Evolutionary conservation across 1,140 invertebrate species (phyloP), one percentile per base, ranked within the genome.

Genomic region (Papilio helenus): DNA sequence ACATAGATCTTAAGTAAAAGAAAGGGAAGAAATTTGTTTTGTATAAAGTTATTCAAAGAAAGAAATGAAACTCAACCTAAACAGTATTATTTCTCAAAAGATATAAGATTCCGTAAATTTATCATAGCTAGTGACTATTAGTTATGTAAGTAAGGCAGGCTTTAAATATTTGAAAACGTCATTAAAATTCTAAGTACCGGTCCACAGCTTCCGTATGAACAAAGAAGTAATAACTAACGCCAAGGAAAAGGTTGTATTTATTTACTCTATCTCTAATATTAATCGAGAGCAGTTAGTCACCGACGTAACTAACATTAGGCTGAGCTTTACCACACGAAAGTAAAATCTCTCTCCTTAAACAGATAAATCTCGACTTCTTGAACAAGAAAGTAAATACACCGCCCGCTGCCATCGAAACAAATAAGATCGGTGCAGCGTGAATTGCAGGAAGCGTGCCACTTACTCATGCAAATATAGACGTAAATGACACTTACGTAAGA

Each of bases 341-440:
- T 79, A 81, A 81, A 86, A 89, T 89, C 86, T 88, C 88, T 88
- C 87, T 84, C 87, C 88, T 84, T 88, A 89, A 88, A 86, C 79
- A 88, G 87, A 87, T 85, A 86, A 83, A 85, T 84, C 86, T 80
- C 81, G 82, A 81, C 79, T 80, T 65, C 79, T 72, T 44, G 26
- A 61, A 80, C 82, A 80, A 82, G 82, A 83, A 80, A 74, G 68
- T 80, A 55, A 81, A 82, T 81, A 68, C 51, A 74, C 72, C 23
- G 72, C 72, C n/a, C 42, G 72, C 72, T 49, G 72, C 72, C 72
- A 74, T 74, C 72, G 72, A 49, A 74, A 74, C 72, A 74, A 74
- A 74, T 74, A 74, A 10, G 42, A 74, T 74, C 42, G 23, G 72
- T 29, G 72, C 72, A 16, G 14, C 39, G 49, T 74, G 46, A 65